Conservation (phyloP, 2,888 invertebrate species). For the Pyrrhosoma nymphula region DNA sequence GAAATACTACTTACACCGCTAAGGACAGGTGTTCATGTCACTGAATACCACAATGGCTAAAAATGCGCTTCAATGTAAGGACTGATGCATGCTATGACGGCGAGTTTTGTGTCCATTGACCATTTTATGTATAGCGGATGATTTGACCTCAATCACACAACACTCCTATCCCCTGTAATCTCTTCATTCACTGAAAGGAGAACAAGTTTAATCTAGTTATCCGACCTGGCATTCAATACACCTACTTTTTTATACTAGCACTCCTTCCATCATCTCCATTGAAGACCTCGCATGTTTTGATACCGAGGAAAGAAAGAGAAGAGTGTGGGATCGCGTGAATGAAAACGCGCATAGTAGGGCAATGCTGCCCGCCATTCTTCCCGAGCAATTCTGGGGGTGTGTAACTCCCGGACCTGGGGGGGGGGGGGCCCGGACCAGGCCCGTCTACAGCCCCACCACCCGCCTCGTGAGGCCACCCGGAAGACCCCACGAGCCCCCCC, state of each 20-base stretch:
- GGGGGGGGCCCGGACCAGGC: not conserved
- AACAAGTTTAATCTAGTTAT: conserved; percentile 28
- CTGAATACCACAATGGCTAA: not conserved
- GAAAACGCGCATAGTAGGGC: not conserved
- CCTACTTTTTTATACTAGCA: not conserved
- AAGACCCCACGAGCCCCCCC: not conserved
- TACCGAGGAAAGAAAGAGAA: conserved; percentile 5
- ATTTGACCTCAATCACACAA: conserved; percentile 21
- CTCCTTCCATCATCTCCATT: not conserved
- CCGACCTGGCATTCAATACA: not conserved
- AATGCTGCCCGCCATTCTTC: not conserved
- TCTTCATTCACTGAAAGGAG: not conserved
- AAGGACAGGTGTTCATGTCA: not conserved
- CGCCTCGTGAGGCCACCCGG: not conserved
- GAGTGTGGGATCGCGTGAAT: not conserved
- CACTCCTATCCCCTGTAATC: not conserved
- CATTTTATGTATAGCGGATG: not conserved
- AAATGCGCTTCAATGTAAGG: not conserved
- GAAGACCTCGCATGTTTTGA: not conserved
- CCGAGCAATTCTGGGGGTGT: not conserved
- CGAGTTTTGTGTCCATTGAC: not conserved
- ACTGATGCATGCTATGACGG: not conserved
- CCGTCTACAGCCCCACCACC: not conserved
- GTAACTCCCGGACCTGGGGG: not conserved
- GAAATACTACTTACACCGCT: not conserved